phyloP scores from a whole-genome alignment of 1,140 invertebrate genomes.

The Aphidius ervi region DNA sequence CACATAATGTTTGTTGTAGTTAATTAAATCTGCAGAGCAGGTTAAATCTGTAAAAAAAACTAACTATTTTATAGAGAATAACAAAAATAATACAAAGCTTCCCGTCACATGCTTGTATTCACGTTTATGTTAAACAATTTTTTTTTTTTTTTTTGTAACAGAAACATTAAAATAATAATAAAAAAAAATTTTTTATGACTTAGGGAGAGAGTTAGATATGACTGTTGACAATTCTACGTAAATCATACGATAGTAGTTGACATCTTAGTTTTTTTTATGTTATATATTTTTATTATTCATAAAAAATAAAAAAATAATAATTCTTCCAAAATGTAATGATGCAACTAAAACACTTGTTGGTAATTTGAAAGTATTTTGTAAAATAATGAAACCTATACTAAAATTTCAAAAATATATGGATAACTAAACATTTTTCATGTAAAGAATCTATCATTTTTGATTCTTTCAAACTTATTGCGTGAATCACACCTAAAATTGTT shows the following conservation, averaged over 20 bases:
- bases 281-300: not conserved
- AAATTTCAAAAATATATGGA: not conserved
- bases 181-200: slow-evolving; percentile 18
- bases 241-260: not conserved
- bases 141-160: not conserved
- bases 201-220: slow-evolving; percentile 30
- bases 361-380: slow-evolving; percentile 27
- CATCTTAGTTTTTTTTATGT: not conserved
- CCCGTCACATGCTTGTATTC: slow-evolving; percentile 3
- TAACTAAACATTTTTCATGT: too few relatives aligned
- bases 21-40: too few relatives aligned
- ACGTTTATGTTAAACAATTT: not conserved
- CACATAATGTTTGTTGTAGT: too few relatives aligned
- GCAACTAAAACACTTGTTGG: slow-evolving; percentile 3
- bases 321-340: not conserved
- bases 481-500: too few relatives aligned
- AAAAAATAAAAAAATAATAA: not conserved
- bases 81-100: slow-evolving; percentile 4
- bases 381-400: slow-evolving; percentile 8
- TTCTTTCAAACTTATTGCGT: too few relatives aligned
- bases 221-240: slow-evolving; percentile 21
- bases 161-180: slow-evolving; percentile 1
- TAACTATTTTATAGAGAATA: not conserved
- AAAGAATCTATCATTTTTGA: too few relatives aligned
- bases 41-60: too few relatives aligned